Percentiles rank a stretch among this genome's conserved stretches.
These are phyloP conservation scores for Lepeophtheirus nordmannii DNA, from an alignment of 2,888 invertebrate species.

Conservation along the genomic window DNA sequence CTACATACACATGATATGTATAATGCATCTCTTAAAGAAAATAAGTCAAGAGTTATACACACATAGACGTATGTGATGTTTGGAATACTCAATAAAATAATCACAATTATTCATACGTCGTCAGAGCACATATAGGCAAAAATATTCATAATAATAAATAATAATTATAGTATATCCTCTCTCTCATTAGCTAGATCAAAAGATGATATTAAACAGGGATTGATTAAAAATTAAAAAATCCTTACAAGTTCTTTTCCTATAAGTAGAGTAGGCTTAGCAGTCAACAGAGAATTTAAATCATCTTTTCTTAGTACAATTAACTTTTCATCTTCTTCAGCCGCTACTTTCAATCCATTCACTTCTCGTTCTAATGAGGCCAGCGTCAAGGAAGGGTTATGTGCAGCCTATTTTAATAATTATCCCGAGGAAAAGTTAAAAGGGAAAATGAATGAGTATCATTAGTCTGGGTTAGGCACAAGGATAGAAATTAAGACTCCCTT, in stretches of 20 bases:
- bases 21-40: too few relatives aligned
- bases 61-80: too few relatives aligned
- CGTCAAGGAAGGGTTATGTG: slow-evolving; percentile 3
- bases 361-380: slow-evolving; percentile 8
- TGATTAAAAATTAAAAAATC: background rate
- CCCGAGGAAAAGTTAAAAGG: background rate
- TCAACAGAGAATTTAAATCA: slow-evolving; percentile 9
- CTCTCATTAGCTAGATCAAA: too few relatives aligned
- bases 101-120: too few relatives aligned
- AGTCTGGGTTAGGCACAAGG: background rate
- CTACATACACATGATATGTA: too few relatives aligned
- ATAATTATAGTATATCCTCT: too few relatives aligned
- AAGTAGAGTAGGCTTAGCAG: slow-evolving; percentile 13
- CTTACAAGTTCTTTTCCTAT: slow-evolving; percentile 18
- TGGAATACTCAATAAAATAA: too few relatives aligned
- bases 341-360: background rate
- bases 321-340: slow-evolving; percentile 12
- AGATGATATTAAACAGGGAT: too few relatives aligned
- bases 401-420: background rate
- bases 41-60: too few relatives aligned
- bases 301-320: slow-evolving; percentile 9
- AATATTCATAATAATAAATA: too few relatives aligned
- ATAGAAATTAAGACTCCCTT: slow-evolving; percentile 1
- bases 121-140: too few relatives aligned
- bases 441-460: background rate